Evolutionary conservation across 2,113 vertebrate species (phyloP).

Genomic region (Okapia johnstoni): DNA sequence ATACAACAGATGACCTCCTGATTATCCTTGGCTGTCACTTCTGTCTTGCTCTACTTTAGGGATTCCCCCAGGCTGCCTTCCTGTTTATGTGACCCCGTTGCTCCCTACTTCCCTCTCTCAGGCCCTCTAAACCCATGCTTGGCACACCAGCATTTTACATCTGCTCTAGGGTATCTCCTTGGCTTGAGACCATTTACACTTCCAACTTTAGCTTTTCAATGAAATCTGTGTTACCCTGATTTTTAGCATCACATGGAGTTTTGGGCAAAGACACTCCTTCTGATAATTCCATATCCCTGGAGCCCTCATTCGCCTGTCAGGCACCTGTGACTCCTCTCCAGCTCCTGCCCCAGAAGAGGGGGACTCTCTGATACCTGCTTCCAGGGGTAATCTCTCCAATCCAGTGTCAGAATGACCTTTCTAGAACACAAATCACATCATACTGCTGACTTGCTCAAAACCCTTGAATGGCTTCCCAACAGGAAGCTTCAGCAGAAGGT

Average conservation of each 20-base stretch:
- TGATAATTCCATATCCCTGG: neutral
- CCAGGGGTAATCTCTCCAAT: neutral
- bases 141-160: neutral
- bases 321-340: neutral
- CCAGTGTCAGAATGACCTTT: neutral
- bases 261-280: neutral
- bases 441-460: neutral
- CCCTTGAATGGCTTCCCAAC: neutral
- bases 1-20: neutral
- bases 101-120: neutral
- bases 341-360: neutral
- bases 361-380: neutral
- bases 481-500: neutral
- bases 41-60: neutral
- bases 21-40: neutral
- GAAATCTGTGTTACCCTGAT: neutral
- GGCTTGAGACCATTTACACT: neutral
- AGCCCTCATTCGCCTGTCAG: neutral
- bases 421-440: neutral
- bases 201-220: neutral
- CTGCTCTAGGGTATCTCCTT: neutral
- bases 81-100: neutral
- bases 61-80: neutral
- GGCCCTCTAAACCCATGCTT: neutral
- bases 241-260: neutral